These are phyloP conservation scores for Drymodes brunneopygia DNA, from an alignment of 2,113 vertebrate genomes.

Conservation along the genomic window DNA sequence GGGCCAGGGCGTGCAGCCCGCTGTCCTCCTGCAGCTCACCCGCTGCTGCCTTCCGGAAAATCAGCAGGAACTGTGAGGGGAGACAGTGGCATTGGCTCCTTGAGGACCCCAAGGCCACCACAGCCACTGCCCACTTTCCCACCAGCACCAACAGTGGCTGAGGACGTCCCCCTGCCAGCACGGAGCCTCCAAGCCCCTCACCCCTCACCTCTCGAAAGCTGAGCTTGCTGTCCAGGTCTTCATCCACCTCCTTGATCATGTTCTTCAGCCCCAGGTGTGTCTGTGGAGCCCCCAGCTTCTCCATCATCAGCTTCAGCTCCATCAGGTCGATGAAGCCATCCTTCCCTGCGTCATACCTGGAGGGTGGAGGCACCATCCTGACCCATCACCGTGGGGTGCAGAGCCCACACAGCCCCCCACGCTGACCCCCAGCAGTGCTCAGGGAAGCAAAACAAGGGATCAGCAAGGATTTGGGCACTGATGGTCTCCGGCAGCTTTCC, in stretches of 20 bases:
- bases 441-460: background rate
- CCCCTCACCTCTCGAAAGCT: conserved; percentile 89
- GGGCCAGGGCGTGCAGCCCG: conserved; percentile 83
- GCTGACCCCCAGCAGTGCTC: too few species aligned
- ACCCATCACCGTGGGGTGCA: background rate
- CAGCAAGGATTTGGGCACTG: background rate
- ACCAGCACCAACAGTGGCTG: fast-evolving
- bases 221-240: conserved; percentile 92
- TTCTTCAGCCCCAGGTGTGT: conserved; percentile 93
- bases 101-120: background rate
- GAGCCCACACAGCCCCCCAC: background rate
- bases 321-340: conserved; percentile 94
- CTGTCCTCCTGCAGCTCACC: conserved; percentile 92
- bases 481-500: background rate
- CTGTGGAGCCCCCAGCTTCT: conserved; percentile 91
- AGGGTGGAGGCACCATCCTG: fast-evolving
- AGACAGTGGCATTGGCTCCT: background rate
- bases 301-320: conserved; percentile 98
- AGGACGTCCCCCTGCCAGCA: fast-evolving
- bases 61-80: conserved; percentile 86
- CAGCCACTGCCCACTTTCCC: background rate
- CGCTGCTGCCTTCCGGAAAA: conserved; percentile 91
- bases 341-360: conserved; percentile 84
- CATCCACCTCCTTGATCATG: conserved; percentile 98
- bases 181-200: background rate